phyloP scores from a whole-genome alignment of 2,888 invertebrate species.

The Rutpela maculata region DNA sequence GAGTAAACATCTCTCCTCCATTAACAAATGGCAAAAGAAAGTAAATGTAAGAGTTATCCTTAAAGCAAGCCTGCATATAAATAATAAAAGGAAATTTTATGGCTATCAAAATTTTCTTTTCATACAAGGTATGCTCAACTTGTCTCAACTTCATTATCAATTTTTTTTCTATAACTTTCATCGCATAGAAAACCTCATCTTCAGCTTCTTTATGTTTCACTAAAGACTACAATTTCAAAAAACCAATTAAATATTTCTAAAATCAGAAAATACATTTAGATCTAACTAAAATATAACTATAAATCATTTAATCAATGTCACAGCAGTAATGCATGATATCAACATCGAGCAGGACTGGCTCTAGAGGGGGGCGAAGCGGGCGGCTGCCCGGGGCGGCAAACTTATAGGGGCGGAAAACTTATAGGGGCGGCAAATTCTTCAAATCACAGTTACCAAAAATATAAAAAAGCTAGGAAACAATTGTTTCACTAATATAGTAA shows the following conservation, averaged over 20 bases:
- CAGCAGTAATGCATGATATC: too few relatives aligned
- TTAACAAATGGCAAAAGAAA: slow-evolving; percentile 89
- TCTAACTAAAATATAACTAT: too few relatives aligned
- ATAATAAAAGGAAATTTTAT: slow-evolving; percentile 93
- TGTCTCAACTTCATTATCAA: slow-evolving; percentile 92
- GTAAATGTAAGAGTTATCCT: slow-evolving; percentile 90
- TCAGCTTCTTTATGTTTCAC: slow-evolving; percentile 78
- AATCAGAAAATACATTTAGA: neutral
- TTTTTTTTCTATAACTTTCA: slow-evolving; percentile 92
- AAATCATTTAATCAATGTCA: too few relatives aligned
- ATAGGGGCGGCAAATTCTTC: too few relatives aligned
- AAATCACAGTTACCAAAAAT: too few relatives aligned
- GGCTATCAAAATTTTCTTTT: slow-evolving; percentile 91
- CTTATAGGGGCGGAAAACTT: too few relatives aligned
- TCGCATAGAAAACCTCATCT: slow-evolving; percentile 81
- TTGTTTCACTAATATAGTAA: too few relatives aligned
- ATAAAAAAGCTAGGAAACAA: too few relatives aligned
- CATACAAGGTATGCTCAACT: slow-evolving; percentile 91
- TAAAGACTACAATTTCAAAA: slow-evolving; percentile 69
- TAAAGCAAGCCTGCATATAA: slow-evolving; percentile 88
- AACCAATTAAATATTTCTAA: slow-evolving; percentile 11
- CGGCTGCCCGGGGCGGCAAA: too few relatives aligned
- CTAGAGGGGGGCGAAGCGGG: too few relatives aligned
- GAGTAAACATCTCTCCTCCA: slow-evolving; percentile 92
- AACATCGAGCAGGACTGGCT: too few relatives aligned